These are phyloP conservation scores for Semicossyphus pulcher DNA, from an alignment of 2,113 vertebrate species.

Conservation along the genomic window DNA sequence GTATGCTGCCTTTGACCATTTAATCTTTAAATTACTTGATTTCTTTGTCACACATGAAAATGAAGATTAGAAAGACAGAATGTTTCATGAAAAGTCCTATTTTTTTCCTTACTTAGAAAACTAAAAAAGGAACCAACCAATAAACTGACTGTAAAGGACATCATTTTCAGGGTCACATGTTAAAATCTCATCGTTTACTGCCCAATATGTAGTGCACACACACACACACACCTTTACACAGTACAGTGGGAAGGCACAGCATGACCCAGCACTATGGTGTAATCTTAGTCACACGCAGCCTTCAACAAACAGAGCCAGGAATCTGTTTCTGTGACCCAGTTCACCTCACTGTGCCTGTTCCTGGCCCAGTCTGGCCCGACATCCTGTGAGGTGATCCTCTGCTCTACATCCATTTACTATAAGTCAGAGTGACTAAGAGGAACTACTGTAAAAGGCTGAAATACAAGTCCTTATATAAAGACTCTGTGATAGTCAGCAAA, in stretches of 20 bases:
- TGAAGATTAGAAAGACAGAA: not conserved
- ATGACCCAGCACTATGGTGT: constrained; percentile 58
- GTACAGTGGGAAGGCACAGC: constrained; percentile 44
- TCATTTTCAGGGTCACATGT: not conserved
- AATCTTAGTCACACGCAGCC: constrained; percentile 74
- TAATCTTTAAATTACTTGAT: constrained; percentile 3
- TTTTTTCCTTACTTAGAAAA: not conserved
- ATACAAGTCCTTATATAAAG: not conserved
- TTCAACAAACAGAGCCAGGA: constrained; percentile 56
- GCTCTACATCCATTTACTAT: not conserved
- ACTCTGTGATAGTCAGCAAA: not conserved
- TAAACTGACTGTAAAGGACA: not conserved
- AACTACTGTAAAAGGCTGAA: not conserved
- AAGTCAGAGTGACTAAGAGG: constrained; percentile 2
- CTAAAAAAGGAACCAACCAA: not conserved
- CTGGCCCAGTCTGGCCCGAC: constrained; percentile 6
- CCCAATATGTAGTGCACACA: not conserved
- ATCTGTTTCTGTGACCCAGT: constrained; percentile 54
- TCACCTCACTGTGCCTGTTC: constrained; percentile 27
- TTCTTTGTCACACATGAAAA: not conserved
- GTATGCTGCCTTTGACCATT: not conserved
- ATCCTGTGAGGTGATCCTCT: constrained; percentile 31
- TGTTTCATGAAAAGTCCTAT: not conserved
- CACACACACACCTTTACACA: constrained; percentile 33
- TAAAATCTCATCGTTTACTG: not conserved